Evolutionary conservation across 2,113 vertebrate genomes (phyloP).

Genomic region (Elachura formosa): DNA sequence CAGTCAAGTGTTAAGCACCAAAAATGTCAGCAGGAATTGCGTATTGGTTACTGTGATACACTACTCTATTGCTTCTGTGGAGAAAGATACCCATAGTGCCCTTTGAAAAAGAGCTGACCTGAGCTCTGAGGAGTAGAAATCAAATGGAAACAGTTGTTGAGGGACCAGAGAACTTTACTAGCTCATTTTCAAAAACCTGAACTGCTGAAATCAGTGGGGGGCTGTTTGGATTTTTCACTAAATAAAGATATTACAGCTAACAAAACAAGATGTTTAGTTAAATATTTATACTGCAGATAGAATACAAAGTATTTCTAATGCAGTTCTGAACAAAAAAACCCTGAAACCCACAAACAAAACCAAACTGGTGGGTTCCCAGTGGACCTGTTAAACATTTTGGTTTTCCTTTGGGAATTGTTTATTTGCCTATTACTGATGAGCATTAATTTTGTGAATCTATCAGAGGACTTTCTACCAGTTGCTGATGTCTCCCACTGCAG

Average conservation of each 20-base stretch:
- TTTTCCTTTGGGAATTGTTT: background rate
- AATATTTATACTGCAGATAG: background rate
- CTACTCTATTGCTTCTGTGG: background rate
- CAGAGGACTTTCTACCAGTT: background rate
- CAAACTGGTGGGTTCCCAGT: background rate
- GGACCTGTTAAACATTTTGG: background rate
- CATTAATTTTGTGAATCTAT: background rate
- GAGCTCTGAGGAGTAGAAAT: conserved; percentile 37
- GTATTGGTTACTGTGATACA: background rate
- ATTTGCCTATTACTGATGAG: background rate
- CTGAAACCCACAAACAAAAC: background rate
- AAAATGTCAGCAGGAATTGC: background rate
- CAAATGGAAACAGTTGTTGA: background rate
- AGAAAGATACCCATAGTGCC: background rate
- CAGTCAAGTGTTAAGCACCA: background rate
- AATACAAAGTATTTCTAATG: background rate
- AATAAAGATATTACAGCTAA: conserved; percentile 3
- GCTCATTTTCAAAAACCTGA: conserved; percentile 11
- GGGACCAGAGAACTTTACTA: conserved; percentile 15
- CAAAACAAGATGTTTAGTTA: conserved; percentile 1
- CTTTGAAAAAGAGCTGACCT: conserved; percentile 22
- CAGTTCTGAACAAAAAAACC: background rate
- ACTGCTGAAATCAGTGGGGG: background rate
- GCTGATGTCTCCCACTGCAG: background rate
- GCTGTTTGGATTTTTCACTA: background rate